Evolutionary conservation across 2,888 invertebrate species (phyloP).

Genomic region (Cordilura impudica): DNA sequence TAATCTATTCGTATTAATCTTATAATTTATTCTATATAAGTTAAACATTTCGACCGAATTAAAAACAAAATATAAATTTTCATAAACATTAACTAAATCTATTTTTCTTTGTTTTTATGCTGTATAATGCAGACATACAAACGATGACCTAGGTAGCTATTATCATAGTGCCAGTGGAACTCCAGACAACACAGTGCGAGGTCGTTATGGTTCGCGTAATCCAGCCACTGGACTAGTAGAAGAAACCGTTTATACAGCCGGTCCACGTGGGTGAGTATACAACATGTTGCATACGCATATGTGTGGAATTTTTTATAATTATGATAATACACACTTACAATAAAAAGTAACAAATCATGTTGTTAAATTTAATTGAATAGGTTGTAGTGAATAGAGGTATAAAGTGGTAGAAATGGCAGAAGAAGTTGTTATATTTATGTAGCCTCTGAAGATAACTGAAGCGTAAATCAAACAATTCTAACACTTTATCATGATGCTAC

Average conservation of each 20-base stretch:
- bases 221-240: slow-evolving; percentile 85
- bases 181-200: slow-evolving; percentile 84
- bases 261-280: slow-evolving; percentile 83
- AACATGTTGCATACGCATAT: background rate
- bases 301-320: background rate
- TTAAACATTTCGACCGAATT: slow-evolving; percentile 15
- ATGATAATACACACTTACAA: background rate
- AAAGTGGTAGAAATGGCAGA: background rate
- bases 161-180: slow-evolving; percentile 83
- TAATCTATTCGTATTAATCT: too few species aligned
- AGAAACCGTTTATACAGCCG: slow-evolving; percentile 86
- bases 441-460: slow-evolving; percentile 68
- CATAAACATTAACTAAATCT: slow-evolving; percentile 5
- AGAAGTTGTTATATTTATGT: slow-evolving; percentile 46
- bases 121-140: slow-evolving; percentile 76
- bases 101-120: slow-evolving; percentile 27
- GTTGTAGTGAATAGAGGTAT: slow-evolving; percentile 50
- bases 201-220: slow-evolving; percentile 85
- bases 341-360: slow-evolving; percentile 50
- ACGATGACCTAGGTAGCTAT: slow-evolving; percentile 84
- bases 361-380: slow-evolving; percentile 37
- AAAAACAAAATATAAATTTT: background rate
- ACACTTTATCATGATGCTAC: slow-evolving; percentile 64
- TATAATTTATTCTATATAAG: background rate
- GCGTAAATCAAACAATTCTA: slow-evolving; percentile 71